phyloP scores from a whole-genome alignment of 2,113 vertebrate genomes.

The Leucopternis melanops region DNA sequence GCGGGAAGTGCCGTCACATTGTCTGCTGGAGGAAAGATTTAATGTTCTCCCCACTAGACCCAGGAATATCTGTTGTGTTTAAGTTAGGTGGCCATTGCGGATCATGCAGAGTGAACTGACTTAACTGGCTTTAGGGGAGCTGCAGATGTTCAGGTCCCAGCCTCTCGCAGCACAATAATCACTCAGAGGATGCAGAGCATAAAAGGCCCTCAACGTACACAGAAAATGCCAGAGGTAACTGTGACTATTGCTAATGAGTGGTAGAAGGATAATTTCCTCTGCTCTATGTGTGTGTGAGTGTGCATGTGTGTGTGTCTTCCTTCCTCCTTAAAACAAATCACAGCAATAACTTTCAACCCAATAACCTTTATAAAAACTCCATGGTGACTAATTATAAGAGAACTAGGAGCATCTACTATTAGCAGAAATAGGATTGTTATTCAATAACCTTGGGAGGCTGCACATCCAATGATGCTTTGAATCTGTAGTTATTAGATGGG shows the following conservation, averaged over 20 bases:
- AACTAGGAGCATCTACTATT: slow-evolving; percentile 60
- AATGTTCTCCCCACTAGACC: background rate
- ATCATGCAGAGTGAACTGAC: background rate
- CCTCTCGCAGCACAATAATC: background rate
- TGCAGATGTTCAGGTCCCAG: background rate
- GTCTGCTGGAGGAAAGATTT: background rate
- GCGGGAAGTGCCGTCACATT: background rate
- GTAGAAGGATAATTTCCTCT: slow-evolving; percentile 58
- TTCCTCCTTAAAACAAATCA: slow-evolving; percentile 51
- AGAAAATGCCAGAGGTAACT: slow-evolving; percentile 26
- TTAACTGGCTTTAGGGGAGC: background rate
- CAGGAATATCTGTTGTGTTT: background rate
- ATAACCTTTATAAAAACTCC: slow-evolving; percentile 69
- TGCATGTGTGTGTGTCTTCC: background rate
- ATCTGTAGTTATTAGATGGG: slow-evolving; percentile 47
- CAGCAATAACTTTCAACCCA: slow-evolving; percentile 66
- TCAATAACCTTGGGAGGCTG: slow-evolving; percentile 70
- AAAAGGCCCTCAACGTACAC: background rate
- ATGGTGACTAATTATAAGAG: slow-evolving; percentile 75
- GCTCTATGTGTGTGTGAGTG: background rate
- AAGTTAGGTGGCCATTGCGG: background rate
- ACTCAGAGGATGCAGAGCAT: background rate
- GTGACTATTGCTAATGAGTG: slow-evolving; percentile 49
- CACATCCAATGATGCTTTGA: slow-evolving; percentile 51
- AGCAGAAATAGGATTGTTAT: slow-evolving; percentile 63